Evolutionary conservation across 1,140 invertebrate genomes (phyloP), one percentile per base, ranked within the genome.

Genomic region (Sminthurides bifidus): DNA sequence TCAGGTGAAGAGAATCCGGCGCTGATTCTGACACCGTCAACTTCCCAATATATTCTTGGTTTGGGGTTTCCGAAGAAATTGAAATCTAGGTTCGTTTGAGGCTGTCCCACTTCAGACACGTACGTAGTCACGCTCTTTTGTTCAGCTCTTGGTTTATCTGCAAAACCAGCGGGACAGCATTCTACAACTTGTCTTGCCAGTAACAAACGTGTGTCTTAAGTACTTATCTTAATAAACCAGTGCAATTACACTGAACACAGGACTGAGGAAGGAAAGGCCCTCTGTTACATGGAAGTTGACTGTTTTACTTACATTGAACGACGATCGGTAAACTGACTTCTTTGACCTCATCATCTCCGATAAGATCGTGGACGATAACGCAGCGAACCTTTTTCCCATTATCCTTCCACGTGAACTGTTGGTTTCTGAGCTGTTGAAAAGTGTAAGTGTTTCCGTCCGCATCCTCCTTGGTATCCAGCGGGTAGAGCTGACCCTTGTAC

Each of bases 331-430:
- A 2, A 5, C 33, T 46, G n/a, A 24, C 40, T 59, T 64, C 63
- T 26, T 52, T 61, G 10, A 21, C n/a, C 27, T 59, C 59, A 33
- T 35, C 37, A 4, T 57, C 56, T n/a, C 21, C 29, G n/a, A 59
- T 15, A 10, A 53, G 54, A 23, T 64, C 59, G 27, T 64, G 59
- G 10, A 53, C 40, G 33, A 59, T 17, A n/a, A 61, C 48, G 52
- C 63, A 64, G n/a, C 63, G 10, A 15, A 64, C 29, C 30, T 45
- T 50, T 29, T 61, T 61, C 27, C 63, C 63, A 49, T 61, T 58
- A 27, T 64, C 59, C 31, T 33, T 52, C 37, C 46, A 56, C 10
- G 43, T 49, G 33, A 61, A 64, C 26, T 24, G 38, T 23, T 59
- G 53, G 15, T 56, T 52, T 2, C 21, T 35, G 4, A 64, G 29